Base-by-base conservation (phyloP, 2,888 invertebrate genomes). In the Meteorus cinctellus region DNA sequence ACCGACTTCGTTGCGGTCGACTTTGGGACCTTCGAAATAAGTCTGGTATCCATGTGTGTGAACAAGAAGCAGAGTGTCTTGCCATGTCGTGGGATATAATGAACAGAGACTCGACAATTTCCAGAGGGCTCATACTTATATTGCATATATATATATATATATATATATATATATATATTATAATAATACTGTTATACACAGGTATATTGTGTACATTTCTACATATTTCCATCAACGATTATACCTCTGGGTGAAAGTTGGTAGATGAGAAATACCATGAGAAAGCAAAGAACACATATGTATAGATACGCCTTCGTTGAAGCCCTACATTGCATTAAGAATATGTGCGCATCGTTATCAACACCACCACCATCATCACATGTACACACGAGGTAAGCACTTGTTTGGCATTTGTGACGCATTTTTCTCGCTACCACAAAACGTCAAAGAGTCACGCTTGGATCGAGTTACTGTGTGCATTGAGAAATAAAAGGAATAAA, bases 51-150 rank as follows among this genome's bases (percentile, higher is more conserved):
- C 62, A 72, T 72, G 72, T 67, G 63, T 69, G 60, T 55, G 55
- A 19, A 55, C 8, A 19, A 55, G n/a, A 6, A 55, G 19, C 55
- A 24, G 5, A 24, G 19, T 24, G 55, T 6, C 55, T 76, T 34
- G 34, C 72, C 65, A 65, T 68, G 48, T 70, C n/a, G 34, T 62
- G 71, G 24, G 66, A 73, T 73, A 62, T 62, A 67, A 73, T 66
- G 75, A 74, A 68, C 59, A 75, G 77, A 72, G 77, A 72, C 72
- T 77, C 77, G 77, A 77, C 45, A 74, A 76, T 77, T 78, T 74
- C 70, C 63, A 69, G 31, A 78, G 78, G 67, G 72, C 66, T 55
- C 55, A 19, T 41, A 41, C 41, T 19, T 24, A 55, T 19, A 55
- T 55, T 12, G 3, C 1, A 55, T 2, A 19, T 24, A 24, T 24